Conservation (phyloP, 2,797 vertebrate species). For the Selene dorsalis region DNA sequence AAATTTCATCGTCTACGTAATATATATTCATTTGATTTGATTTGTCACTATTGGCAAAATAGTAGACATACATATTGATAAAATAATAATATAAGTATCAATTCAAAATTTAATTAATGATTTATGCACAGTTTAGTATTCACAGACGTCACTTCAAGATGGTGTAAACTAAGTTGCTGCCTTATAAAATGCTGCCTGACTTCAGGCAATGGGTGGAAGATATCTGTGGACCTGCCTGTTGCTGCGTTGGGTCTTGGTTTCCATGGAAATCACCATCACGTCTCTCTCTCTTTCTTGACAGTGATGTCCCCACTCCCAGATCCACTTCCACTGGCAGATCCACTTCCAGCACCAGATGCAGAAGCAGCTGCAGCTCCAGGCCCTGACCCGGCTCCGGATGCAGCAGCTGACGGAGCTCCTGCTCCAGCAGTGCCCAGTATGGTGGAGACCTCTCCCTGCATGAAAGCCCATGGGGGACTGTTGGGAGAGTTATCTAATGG, state of each 20-base stretch:
- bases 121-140: neutral
- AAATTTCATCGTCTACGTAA: neutral
- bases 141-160: neutral
- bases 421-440: conserved; percentile 77
- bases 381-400: conserved; percentile 49
- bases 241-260: conserved; percentile 46
- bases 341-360: conserved; percentile 62
- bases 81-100: neutral
- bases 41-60: neutral
- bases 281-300: conserved; percentile 82
- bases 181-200: neutral
- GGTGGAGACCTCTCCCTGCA: conserved; percentile 89
- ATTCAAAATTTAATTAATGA: neutral
- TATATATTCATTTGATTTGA: neutral
- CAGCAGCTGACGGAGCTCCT: conserved; percentile 67
- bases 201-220: neutral
- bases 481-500: conserved; percentile 84
- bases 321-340: conserved; percentile 62
- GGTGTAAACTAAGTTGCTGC: neutral
- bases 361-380: conserved; percentile 57
- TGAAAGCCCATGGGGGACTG: conserved; percentile 89
- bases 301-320: conserved; percentile 70
- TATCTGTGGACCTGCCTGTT: conserved; percentile 58
- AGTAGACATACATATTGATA: neutral
- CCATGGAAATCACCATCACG: conserved; percentile 66